A percentile compares a stretch with the other conserved stretches of the same genome.
These are phyloP conservation scores for Micropoecilia bifurca DNA, from an alignment of 2,797 vertebrate genomes.

Conservation along the genomic window DNA sequence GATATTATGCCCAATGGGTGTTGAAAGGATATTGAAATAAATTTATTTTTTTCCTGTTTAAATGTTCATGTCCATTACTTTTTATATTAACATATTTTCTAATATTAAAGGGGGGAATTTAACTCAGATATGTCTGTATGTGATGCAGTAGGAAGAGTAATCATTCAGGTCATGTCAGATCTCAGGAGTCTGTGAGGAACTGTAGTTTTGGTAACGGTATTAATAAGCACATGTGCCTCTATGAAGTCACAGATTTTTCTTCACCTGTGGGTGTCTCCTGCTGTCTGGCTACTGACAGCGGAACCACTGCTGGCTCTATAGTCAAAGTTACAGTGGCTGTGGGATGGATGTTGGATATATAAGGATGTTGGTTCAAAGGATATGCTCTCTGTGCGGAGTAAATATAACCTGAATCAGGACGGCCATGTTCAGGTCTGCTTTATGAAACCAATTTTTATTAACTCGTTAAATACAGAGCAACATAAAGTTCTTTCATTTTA, in stretches of 20 bases:
- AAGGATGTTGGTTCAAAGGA: conserved; percentile 2
- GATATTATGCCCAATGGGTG: not conserved
- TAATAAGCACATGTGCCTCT: not conserved
- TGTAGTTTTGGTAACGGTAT: not conserved
- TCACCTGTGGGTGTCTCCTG: not conserved
- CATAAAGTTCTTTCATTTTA: conserved; percentile 25
- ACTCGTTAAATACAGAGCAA: conserved; percentile 45
- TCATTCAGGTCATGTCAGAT: not conserved
- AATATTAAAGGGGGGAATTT: not conserved
- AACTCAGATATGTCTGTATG: not conserved
- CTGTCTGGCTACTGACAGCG: not conserved
- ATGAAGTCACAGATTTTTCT: not conserved
- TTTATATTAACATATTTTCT: not conserved
- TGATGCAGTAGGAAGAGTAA: not conserved
- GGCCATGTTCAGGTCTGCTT: conserved; percentile 14
- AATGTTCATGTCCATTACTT: not conserved
- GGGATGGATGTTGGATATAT: conserved; percentile 54
- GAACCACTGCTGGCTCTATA: not conserved
- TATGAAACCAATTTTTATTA: conserved; percentile 25
- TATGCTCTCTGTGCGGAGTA: not conserved
- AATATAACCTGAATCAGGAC: conserved; percentile 19
- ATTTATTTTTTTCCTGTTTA: not conserved
- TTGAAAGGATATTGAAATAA: not conserved
- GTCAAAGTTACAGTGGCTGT: conserved; percentile 39
- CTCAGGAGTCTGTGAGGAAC: not conserved